phyloP scores from a whole-genome alignment of 2,113 vertebrate genomes.

The Xyliphius kryptos region DNA sequence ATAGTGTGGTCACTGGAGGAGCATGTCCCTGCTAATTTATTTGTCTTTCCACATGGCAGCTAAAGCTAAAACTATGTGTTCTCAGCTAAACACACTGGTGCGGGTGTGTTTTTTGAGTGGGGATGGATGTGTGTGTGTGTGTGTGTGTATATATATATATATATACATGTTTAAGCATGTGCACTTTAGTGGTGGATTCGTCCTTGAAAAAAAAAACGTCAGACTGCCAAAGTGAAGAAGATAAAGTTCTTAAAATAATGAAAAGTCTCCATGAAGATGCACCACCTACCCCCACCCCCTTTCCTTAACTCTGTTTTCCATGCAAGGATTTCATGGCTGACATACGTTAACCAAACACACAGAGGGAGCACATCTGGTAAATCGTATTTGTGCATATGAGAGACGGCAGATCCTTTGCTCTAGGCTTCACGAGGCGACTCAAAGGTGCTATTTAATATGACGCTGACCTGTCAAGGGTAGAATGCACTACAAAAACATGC shows the following conservation, averaged over 20 bases:
- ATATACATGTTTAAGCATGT: slow-evolving; percentile 33
- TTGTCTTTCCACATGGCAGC: slow-evolving; percentile 23
- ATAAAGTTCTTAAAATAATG: slow-evolving; percentile 52
- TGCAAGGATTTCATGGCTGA: slow-evolving; percentile 49
- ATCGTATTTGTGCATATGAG: slow-evolving; percentile 12
- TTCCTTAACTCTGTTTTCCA: slow-evolving; percentile 26
- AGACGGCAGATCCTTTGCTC: slow-evolving; percentile 10
- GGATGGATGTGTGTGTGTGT: slow-evolving; percentile 9
- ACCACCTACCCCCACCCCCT: slow-evolving; percentile 44
- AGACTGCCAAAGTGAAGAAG: slow-evolving; percentile 54
- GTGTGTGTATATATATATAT: slow-evolving; percentile 8
- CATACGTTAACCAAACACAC: slow-evolving; percentile 47
- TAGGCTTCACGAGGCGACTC: slow-evolving; percentile 20
- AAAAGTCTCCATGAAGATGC: slow-evolving; percentile 54
- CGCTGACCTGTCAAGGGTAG: slow-evolving; percentile 31
- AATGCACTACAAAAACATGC: slow-evolving; percentile 33
- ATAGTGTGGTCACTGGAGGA: slow-evolving; percentile 18
- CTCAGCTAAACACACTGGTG: neutral
- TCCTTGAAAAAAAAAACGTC: slow-evolving; percentile 25
- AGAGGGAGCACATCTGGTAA: slow-evolving; percentile 47
- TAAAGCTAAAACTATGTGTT: slow-evolving; percentile 8
- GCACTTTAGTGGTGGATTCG: slow-evolving; percentile 20
- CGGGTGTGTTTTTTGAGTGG: slow-evolving; percentile 10
- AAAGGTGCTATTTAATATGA: slow-evolving; percentile 43
- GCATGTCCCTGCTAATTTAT: slow-evolving; percentile 18